Percentiles rank a stretch among this genome's conserved stretches.
phyloP scores from a whole-genome alignment of 2,888 invertebrate species.

The Malacosoma neustria region DNA sequence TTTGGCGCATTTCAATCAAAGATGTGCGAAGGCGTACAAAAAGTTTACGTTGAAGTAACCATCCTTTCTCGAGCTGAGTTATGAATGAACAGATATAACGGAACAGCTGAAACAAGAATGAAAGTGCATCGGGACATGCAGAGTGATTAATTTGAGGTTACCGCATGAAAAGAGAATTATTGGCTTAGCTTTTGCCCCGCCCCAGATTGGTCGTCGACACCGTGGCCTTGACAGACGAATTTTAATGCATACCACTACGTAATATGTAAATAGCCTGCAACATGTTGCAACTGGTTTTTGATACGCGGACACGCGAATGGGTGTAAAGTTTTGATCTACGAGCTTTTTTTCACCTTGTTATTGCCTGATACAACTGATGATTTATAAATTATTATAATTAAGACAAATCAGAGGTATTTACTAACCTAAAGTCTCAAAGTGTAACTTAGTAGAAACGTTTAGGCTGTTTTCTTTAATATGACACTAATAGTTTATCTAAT shows the following conservation, averaged over 20 bases:
- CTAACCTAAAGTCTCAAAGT: no score
- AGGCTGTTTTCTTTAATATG: no score
- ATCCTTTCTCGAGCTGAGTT: slow-evolving; percentile 18
- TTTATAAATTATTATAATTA: no score
- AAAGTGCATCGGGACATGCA: slow-evolving; percentile 57
- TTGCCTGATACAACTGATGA: no score
- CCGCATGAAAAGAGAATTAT: slow-evolving; percentile 52
- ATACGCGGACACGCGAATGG: slow-evolving; percentile 3
- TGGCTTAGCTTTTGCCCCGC: slow-evolving; percentile 50
- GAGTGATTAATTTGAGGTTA: slow-evolving; percentile 54
- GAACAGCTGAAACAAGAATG: slow-evolving; percentile 46
- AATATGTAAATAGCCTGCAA: slow-evolving; percentile 46
- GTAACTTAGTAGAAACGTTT: no score
- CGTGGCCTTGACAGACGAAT: slow-evolving; percentile 44
- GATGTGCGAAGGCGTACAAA: slow-evolving; percentile 16
- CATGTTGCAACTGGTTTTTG: slow-evolving; percentile 53
- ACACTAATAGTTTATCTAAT: no score
- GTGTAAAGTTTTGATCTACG: background rate
- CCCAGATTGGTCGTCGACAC: slow-evolving; percentile 40
- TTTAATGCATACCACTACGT: slow-evolving; percentile 45
- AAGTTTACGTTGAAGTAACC: slow-evolving; percentile 5
- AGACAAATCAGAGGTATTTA: no score
- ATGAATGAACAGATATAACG: slow-evolving; percentile 47
- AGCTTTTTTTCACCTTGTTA: no score
- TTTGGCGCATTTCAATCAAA: slow-evolving; percentile 31